Conservation (phyloP, 2,888 invertebrate genomes). For the Ophonus ardosiacus region DNA sequence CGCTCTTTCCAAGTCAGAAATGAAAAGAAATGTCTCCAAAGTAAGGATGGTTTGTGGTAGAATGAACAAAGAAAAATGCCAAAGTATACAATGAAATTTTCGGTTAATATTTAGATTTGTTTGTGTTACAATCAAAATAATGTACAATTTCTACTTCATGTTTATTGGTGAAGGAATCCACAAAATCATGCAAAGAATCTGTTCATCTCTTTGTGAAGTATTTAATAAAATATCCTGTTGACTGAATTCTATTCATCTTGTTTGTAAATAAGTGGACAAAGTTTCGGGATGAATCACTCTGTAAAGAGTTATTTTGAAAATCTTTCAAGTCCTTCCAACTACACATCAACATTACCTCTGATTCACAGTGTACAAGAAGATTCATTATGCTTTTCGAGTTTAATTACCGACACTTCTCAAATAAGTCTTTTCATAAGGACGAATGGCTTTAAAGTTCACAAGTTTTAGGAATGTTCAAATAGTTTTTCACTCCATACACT, state of each 20-base stretch:
- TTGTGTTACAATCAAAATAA: too few relatives aligned
- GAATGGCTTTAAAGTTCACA: too few relatives aligned
- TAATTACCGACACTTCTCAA: neutral
- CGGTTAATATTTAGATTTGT: too few relatives aligned
- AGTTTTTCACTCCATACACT: too few relatives aligned
- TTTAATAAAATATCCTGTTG: neutral
- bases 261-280: neutral
- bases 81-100: too few relatives aligned
- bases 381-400: too few relatives aligned
- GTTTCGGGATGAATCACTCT: neutral
- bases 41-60: too few relatives aligned
- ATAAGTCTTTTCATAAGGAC: neutral
- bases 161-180: neutral
- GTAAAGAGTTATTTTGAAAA: neutral
- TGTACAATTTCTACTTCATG: too few relatives aligned
- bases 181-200: neutral
- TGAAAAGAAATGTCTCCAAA: too few relatives aligned
- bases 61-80: too few relatives aligned
- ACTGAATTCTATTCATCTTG: neutral
- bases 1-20: too few relatives aligned
- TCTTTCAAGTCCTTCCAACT: neutral
- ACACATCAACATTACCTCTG: neutral
- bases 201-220: neutral
- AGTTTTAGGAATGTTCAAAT: too few relatives aligned
- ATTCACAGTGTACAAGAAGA: neutral